phyloP scores from a whole-genome alignment of 2,113 vertebrate genomes.

The Ranitomeya variabilis region DNA sequence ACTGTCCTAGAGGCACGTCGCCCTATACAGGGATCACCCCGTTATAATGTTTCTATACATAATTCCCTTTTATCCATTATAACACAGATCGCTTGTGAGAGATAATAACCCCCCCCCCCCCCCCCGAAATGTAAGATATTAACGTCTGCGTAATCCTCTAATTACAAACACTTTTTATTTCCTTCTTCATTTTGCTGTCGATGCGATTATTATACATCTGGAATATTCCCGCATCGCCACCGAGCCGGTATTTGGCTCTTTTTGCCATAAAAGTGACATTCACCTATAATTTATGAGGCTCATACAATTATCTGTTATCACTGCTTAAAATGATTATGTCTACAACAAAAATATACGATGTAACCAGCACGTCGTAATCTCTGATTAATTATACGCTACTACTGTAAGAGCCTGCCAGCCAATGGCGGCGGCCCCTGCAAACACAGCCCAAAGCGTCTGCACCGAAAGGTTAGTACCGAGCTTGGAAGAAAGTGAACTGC shows the following conservation, averaged over 20 bases:
- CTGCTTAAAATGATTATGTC: constrained; percentile 76
- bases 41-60: background rate
- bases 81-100: background rate
- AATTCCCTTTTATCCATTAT: background rate
- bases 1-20: background rate
- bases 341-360: constrained; percentile 61
- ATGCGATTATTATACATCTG: constrained; percentile 66
- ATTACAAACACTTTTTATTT: constrained; percentile 66
- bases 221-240: constrained; percentile 72
- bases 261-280: constrained; percentile 73
- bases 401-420: constrained; percentile 65
- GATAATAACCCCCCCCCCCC: background rate
- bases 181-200: constrained; percentile 22
- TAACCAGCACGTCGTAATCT: constrained; percentile 70
- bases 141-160: constrained; percentile 69
- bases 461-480: constrained; percentile 58
- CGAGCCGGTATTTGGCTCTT: constrained; percentile 69
- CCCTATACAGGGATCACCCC: background rate
- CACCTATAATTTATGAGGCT: constrained; percentile 78
- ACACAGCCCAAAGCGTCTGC: constrained; percentile 62
- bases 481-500: constrained; percentile 57
- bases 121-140: constrained; percentile 56
- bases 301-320: constrained; percentile 80
- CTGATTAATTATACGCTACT: constrained; percentile 72
- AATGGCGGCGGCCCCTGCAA: constrained; percentile 70